Conservation (phyloP, 2,888 invertebrate species). For the Leptopilina myrica region DNA sequence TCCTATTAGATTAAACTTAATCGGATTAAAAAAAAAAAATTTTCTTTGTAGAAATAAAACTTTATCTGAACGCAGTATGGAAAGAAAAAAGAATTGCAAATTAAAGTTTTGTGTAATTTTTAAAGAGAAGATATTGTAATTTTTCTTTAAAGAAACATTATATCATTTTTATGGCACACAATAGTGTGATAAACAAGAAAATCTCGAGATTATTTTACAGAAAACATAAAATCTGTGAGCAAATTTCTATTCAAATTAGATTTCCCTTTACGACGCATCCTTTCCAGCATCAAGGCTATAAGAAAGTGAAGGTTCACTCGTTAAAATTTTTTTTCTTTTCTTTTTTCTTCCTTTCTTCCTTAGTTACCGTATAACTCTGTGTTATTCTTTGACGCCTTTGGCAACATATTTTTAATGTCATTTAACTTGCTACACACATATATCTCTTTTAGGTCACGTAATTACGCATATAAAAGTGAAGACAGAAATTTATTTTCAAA, state of each 20-base stretch:
- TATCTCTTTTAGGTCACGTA: not conserved
- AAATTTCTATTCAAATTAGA: slow-evolving; percentile 22
- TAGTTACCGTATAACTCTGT: not conserved
- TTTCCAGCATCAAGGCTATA: not conserved
- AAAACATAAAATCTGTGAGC: not conserved
- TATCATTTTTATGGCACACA: too few species aligned
- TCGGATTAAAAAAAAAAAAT: too few species aligned
- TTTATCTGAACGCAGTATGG: too few species aligned
- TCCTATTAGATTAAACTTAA: too few species aligned
- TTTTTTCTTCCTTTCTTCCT: not conserved
- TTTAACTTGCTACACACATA: not conserved
- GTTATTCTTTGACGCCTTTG: slow-evolving; percentile 16
- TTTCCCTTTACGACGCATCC: not conserved
- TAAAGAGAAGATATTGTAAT: too few species aligned
- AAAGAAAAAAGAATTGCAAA: too few species aligned
- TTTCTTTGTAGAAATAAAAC: too few species aligned
- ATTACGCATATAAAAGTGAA: not conserved
- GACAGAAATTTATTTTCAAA: too few species aligned
- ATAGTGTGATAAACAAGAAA: not conserved
- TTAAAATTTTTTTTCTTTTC: too few species aligned
- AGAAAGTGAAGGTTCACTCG: not conserved
- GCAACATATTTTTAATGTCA: not conserved
- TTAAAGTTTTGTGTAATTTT: too few species aligned
- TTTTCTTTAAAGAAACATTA: not conserved
- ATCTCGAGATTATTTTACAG: not conserved